Evolutionary conservation across 2,888 invertebrate species (phyloP).

Genomic region (Cantharis lateralis): DNA sequence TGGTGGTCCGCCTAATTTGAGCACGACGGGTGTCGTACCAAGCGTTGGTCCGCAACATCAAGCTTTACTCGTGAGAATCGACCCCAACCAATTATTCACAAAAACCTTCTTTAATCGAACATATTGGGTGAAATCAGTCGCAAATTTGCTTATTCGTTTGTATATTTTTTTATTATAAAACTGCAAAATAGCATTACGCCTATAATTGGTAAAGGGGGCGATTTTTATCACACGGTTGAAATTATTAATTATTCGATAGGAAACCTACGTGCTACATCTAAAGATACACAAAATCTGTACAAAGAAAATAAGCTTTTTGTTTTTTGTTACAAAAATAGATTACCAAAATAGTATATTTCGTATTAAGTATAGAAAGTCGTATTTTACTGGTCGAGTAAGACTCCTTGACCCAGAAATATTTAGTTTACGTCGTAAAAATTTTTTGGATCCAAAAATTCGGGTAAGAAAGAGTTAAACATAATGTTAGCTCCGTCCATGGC

Average conservation of each 20-base stretch:
- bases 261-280: no score
- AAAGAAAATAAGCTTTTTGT: no score
- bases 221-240: not conserved
- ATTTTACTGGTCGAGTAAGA: no score
- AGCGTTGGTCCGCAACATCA: slow-evolving; percentile 51
- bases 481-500: no score
- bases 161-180: slow-evolving; percentile 24
- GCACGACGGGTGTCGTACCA: slow-evolving; percentile 48
- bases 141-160: slow-evolving; percentile 22
- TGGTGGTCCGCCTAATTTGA: slow-evolving; percentile 45
- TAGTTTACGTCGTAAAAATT: no score
- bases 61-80: slow-evolving; percentile 50
- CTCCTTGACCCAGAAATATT: no score
- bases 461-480: no score
- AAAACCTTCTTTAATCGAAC: slow-evolving; percentile 36
- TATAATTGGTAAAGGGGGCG: not conserved
- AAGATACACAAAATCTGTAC: no score
- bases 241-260: not conserved
- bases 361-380: no score
- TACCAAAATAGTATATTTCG: no score
- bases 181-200: slow-evolving; percentile 17
- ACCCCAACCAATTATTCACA: slow-evolving; percentile 35
- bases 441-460: no score
- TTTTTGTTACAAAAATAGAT: no score
- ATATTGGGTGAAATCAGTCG: slow-evolving; percentile 35